phyloP scores from a whole-genome alignment of 2,113 vertebrate genomes.

The Gorsachius goisagi region DNA sequence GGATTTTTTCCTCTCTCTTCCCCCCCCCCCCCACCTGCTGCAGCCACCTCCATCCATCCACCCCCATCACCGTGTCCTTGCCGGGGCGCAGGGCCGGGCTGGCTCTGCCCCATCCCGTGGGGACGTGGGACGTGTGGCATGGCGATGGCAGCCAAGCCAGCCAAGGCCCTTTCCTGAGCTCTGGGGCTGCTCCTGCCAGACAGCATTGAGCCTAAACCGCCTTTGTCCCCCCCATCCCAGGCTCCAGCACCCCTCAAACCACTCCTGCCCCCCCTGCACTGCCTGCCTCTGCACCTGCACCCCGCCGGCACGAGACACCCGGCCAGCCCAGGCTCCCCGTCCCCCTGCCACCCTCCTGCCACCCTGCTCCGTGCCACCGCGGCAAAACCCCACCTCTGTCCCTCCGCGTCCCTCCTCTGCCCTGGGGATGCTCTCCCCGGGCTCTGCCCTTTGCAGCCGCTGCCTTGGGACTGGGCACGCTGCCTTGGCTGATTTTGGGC shows the following conservation, averaged over 20 bases:
- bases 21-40: not conserved
- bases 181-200: not conserved
- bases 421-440: not conserved
- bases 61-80: fast-evolving
- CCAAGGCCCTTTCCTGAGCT: not conserved
- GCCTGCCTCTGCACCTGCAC: not conserved
- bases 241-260: not conserved
- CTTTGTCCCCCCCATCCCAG: not conserved
- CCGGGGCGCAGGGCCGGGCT: fast-evolving
- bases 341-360: not conserved
- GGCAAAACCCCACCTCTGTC: not conserved
- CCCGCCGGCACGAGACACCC: not conserved
- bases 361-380: not conserved
- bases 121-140: not conserved
- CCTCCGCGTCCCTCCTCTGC: not conserved
- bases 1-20: not conserved
- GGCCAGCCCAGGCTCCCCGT: not conserved
- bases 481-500: not conserved
- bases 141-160: not conserved
- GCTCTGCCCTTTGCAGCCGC: not conserved
- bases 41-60: not conserved
- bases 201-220: not conserved
- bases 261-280: not conserved
- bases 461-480: not conserved
- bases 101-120: not conserved